Conservation (phyloP, 2,888 invertebrate genomes). For the Ceratothoa steindachneri region DNA sequence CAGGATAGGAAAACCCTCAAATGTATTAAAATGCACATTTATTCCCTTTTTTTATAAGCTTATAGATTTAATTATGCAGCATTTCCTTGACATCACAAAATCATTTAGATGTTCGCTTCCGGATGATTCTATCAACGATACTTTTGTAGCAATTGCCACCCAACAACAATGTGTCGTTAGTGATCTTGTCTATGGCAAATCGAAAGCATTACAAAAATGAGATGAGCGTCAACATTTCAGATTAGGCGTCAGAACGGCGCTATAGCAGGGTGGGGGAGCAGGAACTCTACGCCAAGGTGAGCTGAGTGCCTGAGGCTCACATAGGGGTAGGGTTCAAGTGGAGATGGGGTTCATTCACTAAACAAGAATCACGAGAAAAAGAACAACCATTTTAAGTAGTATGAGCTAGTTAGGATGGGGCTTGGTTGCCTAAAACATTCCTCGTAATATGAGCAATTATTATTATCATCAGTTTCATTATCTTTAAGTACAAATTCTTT, state of each 20-base stretch:
- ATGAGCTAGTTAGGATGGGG: not conserved
- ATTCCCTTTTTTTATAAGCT: not conserved
- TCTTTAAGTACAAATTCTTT: no score
- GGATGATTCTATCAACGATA: not conserved
- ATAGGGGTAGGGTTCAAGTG: no score
- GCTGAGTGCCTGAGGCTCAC: no score
- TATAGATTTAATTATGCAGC: not conserved
- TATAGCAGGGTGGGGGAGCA: not conserved
- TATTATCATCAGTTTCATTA: not conserved
- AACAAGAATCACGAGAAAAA: no score
- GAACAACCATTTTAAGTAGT: not conserved
- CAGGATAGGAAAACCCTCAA: no score
- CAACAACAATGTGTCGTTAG: slow-evolving; percentile 5
- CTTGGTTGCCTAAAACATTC: not conserved
- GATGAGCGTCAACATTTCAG: slow-evolving; percentile 5
- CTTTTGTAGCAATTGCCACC: not conserved
- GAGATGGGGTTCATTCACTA: no score
- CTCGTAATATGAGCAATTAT: not conserved
- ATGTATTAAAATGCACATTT: slow-evolving; percentile 13
- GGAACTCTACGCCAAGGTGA: no score
- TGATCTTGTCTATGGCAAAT: not conserved
- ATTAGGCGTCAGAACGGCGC: not conserved
- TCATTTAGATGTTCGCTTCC: not conserved
- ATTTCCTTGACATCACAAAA: not conserved
- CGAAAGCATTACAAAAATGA: not conserved